These are phyloP conservation scores for Mechanitis messenoides DNA, from an alignment of 2,888 invertebrate species.

Conservation along the genomic window DNA sequence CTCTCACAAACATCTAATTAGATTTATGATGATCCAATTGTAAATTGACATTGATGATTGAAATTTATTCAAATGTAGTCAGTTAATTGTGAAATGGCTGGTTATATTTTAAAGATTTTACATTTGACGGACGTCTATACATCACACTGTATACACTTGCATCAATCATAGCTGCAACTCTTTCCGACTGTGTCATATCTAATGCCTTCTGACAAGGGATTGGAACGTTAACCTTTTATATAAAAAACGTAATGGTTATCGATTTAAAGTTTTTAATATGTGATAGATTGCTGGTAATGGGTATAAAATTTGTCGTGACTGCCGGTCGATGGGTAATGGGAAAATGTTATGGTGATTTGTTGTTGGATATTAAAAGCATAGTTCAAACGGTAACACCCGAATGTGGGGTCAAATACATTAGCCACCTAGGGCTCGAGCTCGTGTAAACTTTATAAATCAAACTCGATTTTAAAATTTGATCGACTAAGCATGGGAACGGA, in stretches of 20 bases:
- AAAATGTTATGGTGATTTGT: conserved; percentile 67
- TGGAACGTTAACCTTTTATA: conserved; percentile 27
- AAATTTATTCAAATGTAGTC: conserved; percentile 68
- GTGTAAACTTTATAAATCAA: conserved; percentile 66
- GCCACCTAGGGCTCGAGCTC: conserved; percentile 68
- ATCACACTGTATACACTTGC: conserved; percentile 45
- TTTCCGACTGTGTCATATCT: conserved; percentile 28
- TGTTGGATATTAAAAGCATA: conserved; percentile 65
- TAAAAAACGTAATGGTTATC: conserved; percentile 50
- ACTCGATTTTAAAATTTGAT: conserved; percentile 30
- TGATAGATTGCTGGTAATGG: conserved; percentile 62
- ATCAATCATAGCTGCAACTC: conserved; percentile 31
- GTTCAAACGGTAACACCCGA: conserved; percentile 69
- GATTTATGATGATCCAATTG: conserved; percentile 61
- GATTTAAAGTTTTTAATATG: conserved; percentile 38
- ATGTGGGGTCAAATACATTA: conserved; percentile 71
- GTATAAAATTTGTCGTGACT: conserved; percentile 73
- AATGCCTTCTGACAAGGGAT: conserved; percentile 28
- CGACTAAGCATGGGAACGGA: conserved; percentile 24
- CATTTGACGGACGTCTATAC: conserved; percentile 59
- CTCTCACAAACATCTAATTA: conserved; percentile 44
- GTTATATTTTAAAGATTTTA: conserved; percentile 60
- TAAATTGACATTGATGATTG: conserved; percentile 50
- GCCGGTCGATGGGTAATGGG: conserved; percentile 65
- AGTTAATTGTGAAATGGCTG: conserved; percentile 67